Evolutionary conservation across 2,113 vertebrate genomes (phyloP), one percentile per base, ranked within the genome.

Genomic region (Callipepla californica): DNA sequence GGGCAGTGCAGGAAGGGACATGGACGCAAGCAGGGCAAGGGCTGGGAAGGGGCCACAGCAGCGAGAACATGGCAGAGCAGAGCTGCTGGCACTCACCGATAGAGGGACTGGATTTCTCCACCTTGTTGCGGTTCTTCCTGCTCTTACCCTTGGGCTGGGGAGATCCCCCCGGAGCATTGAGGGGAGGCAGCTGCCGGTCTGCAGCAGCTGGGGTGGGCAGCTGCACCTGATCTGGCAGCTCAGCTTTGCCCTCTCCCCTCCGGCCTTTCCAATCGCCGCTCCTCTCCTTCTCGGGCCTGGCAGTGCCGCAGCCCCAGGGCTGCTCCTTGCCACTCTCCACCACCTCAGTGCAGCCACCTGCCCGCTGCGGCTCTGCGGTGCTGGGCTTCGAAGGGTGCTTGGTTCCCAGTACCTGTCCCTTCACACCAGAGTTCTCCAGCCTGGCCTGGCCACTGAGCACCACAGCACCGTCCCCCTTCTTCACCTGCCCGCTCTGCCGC

Each of bases 121-220:
- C 98, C 96, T 99, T 99, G 97, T 98, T 99, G 85, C 98, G 98
- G 98, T 97, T 99, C 96, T 99, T 99, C 96, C 98, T 99, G 96
- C 97, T 98, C 95, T 98, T 99, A 74, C 98, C 98, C 97, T 98
- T 99, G 81, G 98, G 91, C 90, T 98, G 99, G 25, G 98, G 98
- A 44, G 97, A 98, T 55, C 97, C 98, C 21, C 94, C 97, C 14
- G 95, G 87, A 36, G 94, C 79, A 69, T 97, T 26, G 47, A 78
- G 63, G 3, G 59, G 73, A 28, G 91, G 94, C 58, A 15, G 81
- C 48, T 89, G 93, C 32, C 80, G 76, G 11, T 96, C 81, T 18
- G 51, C 89, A 1, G 26, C 16, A 3, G 78, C 94, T 1, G 30
- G 30, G 25, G 73, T 82, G 40, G 92, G 94, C 3, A 61, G 69